A percentile compares a stretch with the other conserved stretches of the same genome.
phyloP scores from a whole-genome alignment of 1,140 invertebrate genomes.

The Drosophila carrolli region DNA sequence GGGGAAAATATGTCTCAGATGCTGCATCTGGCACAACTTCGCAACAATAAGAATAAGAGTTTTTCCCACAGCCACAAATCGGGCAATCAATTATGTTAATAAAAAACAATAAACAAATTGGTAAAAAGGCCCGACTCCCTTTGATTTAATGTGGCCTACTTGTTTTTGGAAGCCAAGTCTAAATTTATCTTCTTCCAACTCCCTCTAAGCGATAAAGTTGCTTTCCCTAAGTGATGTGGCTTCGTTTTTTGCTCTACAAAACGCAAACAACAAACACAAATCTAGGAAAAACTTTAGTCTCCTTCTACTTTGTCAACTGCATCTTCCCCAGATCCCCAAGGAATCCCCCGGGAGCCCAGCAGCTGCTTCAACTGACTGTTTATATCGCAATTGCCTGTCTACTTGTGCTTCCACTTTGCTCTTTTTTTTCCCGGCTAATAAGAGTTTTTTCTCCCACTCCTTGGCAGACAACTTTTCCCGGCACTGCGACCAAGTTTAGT shows the following conservation, averaged over 20 bases:
- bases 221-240: constrained; percentile 62
- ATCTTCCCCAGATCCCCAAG: constrained; percentile 1
- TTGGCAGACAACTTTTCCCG: constrained; percentile 47
- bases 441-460: constrained; percentile 27
- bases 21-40: constrained; percentile 61
- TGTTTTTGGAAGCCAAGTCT: constrained; percentile 18
- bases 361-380: constrained; percentile 61
- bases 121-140: constrained; percentile 6
- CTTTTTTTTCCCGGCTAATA: constrained; percentile 57
- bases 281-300: constrained; percentile 61
- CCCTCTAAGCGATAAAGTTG: constrained; percentile 72
- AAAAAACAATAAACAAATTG: constrained; percentile 75
- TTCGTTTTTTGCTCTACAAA: constrained; percentile 34
- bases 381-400: constrained; percentile 73
- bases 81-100: constrained; percentile 78
- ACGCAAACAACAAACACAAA: constrained; percentile 63
- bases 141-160: constrained; percentile 51
- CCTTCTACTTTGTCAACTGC: constrained; percentile 72
- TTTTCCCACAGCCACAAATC: constrained; percentile 10
- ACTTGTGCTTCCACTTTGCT: constrained; percentile 31
- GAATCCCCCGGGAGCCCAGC: constrained; percentile 2
- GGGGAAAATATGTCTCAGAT: constrained; percentile 20
- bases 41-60: constrained; percentile 49
- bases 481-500: constrained; percentile 44
- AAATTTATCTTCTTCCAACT: constrained; percentile 9